A percentile compares a stretch with the other conserved stretches of the same genome.
Conservation (phyloP, 2,888 invertebrate genomes). For the Maniola hyperantus region DNA sequence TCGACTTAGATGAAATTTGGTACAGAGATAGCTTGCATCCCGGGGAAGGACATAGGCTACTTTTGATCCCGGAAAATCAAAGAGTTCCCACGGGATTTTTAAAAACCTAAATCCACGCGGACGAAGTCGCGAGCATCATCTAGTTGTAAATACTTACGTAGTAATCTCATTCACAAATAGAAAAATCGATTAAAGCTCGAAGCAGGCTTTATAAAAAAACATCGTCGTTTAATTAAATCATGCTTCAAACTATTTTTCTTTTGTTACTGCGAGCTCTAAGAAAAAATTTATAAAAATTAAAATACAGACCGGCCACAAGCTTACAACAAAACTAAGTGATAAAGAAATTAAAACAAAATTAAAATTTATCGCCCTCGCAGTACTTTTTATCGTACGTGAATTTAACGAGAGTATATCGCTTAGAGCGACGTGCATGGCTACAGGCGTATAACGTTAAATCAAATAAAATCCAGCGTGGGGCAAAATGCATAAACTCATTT, state of each 20-base stretch:
- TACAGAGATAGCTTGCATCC: too few species aligned
- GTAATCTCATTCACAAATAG: background rate
- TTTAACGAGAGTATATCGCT: slow-evolving; percentile 39
- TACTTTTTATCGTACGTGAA: slow-evolving; percentile 34
- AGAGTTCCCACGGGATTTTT: too few species aligned
- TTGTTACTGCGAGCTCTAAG: slow-evolving; percentile 9
- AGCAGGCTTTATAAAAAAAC: background rate
- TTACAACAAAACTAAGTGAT: slow-evolving; percentile 22
- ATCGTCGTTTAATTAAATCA: slow-evolving; percentile 2
- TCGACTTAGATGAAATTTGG: too few species aligned
- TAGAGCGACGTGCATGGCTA: slow-evolving; percentile 30
- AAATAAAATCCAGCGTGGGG: slow-evolving; percentile 66
- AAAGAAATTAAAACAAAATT: slow-evolving; percentile 34
- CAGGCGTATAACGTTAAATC: slow-evolving; percentile 63
- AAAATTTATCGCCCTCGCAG: slow-evolving; percentile 31
- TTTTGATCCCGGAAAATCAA: too few species aligned
- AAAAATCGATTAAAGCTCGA: slow-evolving; percentile 4
- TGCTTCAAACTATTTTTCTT: slow-evolving; percentile 11
- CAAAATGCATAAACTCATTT: slow-evolving; percentile 73
- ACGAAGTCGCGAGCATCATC: too few species aligned
- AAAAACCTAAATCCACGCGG: too few species aligned
- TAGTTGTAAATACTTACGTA: too few species aligned
- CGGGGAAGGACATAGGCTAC: too few species aligned
- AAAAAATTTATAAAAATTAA: slow-evolving; percentile 10
- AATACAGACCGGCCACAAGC: background rate